Base-by-base conservation (phyloP, 1,140 invertebrate species). In the Ips typographus region DNA sequence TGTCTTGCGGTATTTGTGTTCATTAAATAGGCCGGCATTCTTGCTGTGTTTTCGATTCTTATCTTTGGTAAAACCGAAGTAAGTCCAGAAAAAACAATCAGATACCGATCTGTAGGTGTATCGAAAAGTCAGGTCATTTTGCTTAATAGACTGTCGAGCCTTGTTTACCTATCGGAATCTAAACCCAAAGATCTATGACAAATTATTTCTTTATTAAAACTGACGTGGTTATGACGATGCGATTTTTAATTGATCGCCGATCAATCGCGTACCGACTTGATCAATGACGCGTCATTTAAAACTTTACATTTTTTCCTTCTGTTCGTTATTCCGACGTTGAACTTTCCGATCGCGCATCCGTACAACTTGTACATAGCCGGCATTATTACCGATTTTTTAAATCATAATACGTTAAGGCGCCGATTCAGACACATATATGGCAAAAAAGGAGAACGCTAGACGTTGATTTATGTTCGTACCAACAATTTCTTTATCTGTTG, bases 71-170 rank as follows among this genome's bases (percentile, higher is more conserved):
- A 44, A 61, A 61, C 43, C 22, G 47, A 61, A 44, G 39, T 37
- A 61, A 44, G 40, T 40, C 55, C 7, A 40, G 38, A 55, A 57
- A 57, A 57, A 61, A 61, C 22, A n/a, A 56, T 2, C n/a, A n/a
- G 61, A 64, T 52, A 64, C 52, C n/a, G 22, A 64, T 64, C 61
- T 64, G 22, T 52, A 52, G 41, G 47, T 52, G 61, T 53, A 64
- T 64, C 61, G 47, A 52, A 64, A 52, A 64, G 47, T 53, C 61
- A 39, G 61, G 61, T 64, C 61, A 64, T 64, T 64, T 64, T 53
- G 47, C 47, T 41, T 64, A 64, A 64, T 64, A 64, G 61, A 64
- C 41, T 64, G 61, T 64, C 47, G 39, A 49, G 37, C 38, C 3
- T 53, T 52, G 61, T 52, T 64, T 53, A 53, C 22, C 61, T 52